These are phyloP conservation scores for Barbus barbus DNA, from an alignment of 2,113 vertebrate species.

Conservation along the genomic window DNA sequence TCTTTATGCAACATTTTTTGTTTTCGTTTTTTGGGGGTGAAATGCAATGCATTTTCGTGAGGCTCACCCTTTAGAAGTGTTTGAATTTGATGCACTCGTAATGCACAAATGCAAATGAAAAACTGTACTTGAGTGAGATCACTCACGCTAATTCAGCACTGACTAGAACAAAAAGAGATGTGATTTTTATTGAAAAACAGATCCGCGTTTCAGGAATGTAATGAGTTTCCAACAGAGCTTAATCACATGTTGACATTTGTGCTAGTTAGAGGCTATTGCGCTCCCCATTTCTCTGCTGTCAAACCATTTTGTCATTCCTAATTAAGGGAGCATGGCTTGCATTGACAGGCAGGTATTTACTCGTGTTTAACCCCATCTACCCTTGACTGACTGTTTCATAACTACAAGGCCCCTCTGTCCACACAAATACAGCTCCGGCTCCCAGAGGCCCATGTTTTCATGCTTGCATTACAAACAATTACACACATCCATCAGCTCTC, in stretches of 20 bases:
- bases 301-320: slow-evolving; percentile 48
- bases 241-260: slow-evolving; percentile 51
- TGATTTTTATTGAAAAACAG: slow-evolving; percentile 44
- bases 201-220: slow-evolving; percentile 33
- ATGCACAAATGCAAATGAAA: background rate
- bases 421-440: slow-evolving; percentile 42
- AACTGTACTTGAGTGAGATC: background rate
- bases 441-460: slow-evolving; percentile 68
- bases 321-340: slow-evolving; percentile 48
- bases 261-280: slow-evolving; percentile 44
- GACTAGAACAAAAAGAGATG: slow-evolving; percentile 3
- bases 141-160: slow-evolving; percentile 1
- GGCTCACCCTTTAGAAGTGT: background rate
- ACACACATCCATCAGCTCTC: slow-evolving; percentile 69
- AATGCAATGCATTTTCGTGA: background rate
- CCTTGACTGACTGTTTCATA: slow-evolving; percentile 67
- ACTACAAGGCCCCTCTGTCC: slow-evolving; percentile 50
- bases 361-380: slow-evolving; percentile 72
- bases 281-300: slow-evolving; percentile 30
- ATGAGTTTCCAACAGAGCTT: slow-evolving; percentile 51
- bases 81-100: background rate
- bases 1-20: background rate
- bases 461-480: slow-evolving; percentile 74
- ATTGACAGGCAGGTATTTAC: slow-evolving; percentile 76
- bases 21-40: background rate